phyloP scores from a whole-genome alignment of 2,113 vertebrate species.

The Noctilio leporinus region DNA sequence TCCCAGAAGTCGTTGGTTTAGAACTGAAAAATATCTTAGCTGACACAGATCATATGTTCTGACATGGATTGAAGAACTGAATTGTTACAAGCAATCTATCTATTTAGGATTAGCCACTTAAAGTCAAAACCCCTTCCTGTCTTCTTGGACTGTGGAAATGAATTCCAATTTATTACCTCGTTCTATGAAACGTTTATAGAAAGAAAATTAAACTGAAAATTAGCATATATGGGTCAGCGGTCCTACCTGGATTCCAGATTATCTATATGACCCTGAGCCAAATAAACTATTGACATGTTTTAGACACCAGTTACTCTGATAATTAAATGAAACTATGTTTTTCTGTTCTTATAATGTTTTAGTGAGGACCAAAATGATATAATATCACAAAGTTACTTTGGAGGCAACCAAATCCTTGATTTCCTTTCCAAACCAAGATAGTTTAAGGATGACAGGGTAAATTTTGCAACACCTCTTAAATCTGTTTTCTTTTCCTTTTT shows the following conservation, averaged over 20 bases:
- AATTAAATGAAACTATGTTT: not conserved
- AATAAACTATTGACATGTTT: not conserved
- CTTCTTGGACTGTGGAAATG: not conserved
- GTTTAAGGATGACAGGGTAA: not conserved
- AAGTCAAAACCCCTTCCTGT: not conserved
- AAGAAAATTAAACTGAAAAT: not conserved
- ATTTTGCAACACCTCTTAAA: not conserved
- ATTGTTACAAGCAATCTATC: not conserved
- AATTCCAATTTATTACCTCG: not conserved
- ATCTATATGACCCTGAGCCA: not conserved
- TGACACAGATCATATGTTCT: not conserved
- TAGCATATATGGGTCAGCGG: not conserved
- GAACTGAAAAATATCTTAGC: not conserved
- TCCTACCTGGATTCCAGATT: not conserved
- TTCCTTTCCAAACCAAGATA: not conserved
- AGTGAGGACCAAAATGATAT: not conserved
- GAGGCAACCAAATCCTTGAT: not conserved
- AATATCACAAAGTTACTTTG: not conserved
- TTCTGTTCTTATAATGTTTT: not conserved
- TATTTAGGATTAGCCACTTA: not conserved
- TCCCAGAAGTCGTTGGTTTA: not conserved
- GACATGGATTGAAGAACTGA: not conserved
- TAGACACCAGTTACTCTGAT: not conserved
- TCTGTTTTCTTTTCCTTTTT: not conserved
- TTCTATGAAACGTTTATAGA: not conserved